Conservation (phyloP, 2,797 vertebrate genomes). For the Thunnus albacares region DNA sequence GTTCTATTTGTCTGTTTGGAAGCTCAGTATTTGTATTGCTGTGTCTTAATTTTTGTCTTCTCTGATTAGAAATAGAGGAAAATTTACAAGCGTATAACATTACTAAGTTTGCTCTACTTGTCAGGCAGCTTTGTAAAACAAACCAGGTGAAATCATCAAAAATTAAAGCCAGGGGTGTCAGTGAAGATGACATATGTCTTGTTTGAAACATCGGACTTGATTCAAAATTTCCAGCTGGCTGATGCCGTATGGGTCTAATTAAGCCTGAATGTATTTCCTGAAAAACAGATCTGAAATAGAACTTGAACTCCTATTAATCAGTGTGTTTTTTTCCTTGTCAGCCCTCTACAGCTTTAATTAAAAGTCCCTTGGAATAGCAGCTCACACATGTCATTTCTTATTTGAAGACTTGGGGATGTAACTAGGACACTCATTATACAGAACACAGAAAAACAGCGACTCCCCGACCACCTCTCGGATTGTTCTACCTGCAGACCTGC, state of each 20-base stretch:
- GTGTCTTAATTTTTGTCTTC: not conserved
- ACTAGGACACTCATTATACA: conserved; percentile 85
- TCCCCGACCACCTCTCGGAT: conserved; percentile 64
- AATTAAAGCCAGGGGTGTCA: conserved; percentile 70
- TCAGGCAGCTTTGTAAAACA: conserved; percentile 49
- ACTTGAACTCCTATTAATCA: conserved; percentile 86
- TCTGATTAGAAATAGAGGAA: not conserved
- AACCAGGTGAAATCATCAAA: conserved; percentile 79
- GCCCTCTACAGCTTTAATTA: conserved; percentile 87
- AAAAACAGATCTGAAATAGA: conserved; percentile 86
- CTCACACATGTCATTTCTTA: conserved; percentile 86
- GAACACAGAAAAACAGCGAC: conserved; percentile 67
- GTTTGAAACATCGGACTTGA: conserved; percentile 80
- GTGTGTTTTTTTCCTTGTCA: conserved; percentile 80
- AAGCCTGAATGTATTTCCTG: conserved; percentile 84
- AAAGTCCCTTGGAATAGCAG: conserved; percentile 84
- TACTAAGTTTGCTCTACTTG: conserved; percentile 20
- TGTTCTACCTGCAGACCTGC: conserved; percentile 66
- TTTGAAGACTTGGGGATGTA: conserved; percentile 81
- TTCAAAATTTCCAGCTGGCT: conserved; percentile 86
- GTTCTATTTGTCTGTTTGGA: not conserved
- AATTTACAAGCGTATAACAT: conserved; percentile 22
- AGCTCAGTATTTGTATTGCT: too few relatives aligned
- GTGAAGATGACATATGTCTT: conserved; percentile 83
- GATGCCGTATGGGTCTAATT: conserved; percentile 87